Evolutionary conservation across 2,888 invertebrate species (phyloP).

Genomic region (Synanthedon andrenaeformis): DNA sequence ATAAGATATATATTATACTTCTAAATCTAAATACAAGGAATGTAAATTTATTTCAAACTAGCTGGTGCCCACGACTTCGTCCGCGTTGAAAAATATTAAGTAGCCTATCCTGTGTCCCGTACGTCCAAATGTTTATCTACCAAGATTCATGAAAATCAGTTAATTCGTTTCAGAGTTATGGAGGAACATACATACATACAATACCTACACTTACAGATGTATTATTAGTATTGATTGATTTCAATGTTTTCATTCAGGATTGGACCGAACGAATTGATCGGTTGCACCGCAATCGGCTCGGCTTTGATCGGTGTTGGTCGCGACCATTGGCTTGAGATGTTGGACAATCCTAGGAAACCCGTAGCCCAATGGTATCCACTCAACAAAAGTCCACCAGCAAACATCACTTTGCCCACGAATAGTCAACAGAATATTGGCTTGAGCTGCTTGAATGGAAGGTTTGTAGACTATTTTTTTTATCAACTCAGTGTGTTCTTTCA

Average conservation of each 20-base stretch:
- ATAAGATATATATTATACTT: no score
- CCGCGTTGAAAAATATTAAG: no score
- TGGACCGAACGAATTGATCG: constrained; percentile 88
- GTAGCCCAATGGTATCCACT: constrained; percentile 88
- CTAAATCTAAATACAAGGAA: no score
- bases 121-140: no score
- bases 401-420: constrained; percentile 65
- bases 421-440: constrained; percentile 73
- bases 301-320: constrained; percentile 80
- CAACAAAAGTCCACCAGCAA: constrained; percentile 76
- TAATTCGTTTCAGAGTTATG: no score
- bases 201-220: no score
- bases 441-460: constrained; percentile 80
- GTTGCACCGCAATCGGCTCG: constrained; percentile 85
- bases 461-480: constrained; percentile 14
- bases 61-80: no score
- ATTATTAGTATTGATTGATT: no score
- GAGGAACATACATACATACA: no score
- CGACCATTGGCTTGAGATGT: constrained; percentile 87
- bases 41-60: no score
- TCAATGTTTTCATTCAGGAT: constrained; percentile 66
- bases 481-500: not conserved
- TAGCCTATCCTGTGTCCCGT: no score
- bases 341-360: constrained; percentile 84
- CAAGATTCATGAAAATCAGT: no score